phyloP scores from a whole-genome alignment of 2,113 vertebrate genomes.

The Pedionomus torquatus region DNA sequence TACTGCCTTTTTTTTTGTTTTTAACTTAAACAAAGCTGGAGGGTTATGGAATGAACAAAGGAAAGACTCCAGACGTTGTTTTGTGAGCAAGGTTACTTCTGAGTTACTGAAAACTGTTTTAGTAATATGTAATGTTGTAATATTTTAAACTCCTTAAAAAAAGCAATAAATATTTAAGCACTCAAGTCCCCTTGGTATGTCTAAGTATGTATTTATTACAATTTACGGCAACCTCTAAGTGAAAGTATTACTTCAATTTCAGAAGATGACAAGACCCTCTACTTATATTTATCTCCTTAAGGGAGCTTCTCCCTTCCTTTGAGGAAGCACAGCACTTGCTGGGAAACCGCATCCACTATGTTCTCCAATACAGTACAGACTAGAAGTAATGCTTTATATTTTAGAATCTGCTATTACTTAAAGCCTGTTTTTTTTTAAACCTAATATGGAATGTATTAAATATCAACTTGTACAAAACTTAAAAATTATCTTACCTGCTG shows the following conservation, averaged over 20 bases:
- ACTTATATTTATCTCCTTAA: not conserved
- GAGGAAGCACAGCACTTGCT: not conserved
- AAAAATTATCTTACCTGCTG: constrained; percentile 87
- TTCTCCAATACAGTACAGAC: not conserved
- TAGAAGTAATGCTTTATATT: not conserved
- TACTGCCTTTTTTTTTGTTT: not conserved
- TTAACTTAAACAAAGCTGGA: not conserved
- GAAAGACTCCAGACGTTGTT: not conserved
- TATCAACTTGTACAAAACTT: not conserved
- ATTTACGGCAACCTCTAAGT: not conserved
- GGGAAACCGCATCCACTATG: not conserved
- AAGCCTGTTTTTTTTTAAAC: not conserved
- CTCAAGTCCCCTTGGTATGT: not conserved
- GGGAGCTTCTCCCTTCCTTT: not conserved
- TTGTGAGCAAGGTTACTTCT: not conserved
- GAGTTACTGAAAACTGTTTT: not conserved
- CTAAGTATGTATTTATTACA: not conserved
- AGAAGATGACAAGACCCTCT: not conserved
- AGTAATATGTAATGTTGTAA: not conserved
- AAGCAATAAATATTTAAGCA: not conserved
- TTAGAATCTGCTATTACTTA: not conserved
- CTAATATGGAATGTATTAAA: not conserved
- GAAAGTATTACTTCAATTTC: not conserved
- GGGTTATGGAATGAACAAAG: not conserved
- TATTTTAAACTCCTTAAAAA: not conserved